Evolutionary conservation across 2,797 vertebrate species (phyloP).

Genomic region (Gephyroberyx darwinii): DNA sequence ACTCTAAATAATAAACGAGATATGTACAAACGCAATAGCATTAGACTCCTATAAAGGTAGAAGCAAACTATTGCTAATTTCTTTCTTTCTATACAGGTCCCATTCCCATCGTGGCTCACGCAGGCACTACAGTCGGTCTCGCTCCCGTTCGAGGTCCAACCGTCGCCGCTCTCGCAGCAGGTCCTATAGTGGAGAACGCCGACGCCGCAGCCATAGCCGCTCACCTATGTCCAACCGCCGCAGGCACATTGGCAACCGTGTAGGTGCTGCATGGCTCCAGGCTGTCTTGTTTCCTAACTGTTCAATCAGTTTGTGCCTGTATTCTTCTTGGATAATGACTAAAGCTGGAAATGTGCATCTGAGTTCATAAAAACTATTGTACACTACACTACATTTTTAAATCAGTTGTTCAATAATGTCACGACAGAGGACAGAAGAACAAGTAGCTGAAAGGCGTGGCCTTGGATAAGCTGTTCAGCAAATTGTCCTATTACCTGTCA

Average conservation of each 20-base stretch:
- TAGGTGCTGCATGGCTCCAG: slow-evolving; percentile 64
- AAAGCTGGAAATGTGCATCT: too few species aligned
- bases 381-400: too few species aligned
- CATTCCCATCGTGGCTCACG: slow-evolving; percentile 92
- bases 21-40: background rate
- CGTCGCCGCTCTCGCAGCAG: slow-evolving; percentile 87
- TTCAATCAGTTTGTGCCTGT: too few species aligned
- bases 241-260: slow-evolving; percentile 93
- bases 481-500: too few species aligned
- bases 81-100: slow-evolving; percentile 78
- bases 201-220: slow-evolving; percentile 89
- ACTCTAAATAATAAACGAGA: background rate
- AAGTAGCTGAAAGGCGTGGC: too few species aligned
- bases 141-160: slow-evolving; percentile 90
- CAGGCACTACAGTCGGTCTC: slow-evolving; percentile 90
- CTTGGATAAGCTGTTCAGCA: too few species aligned
- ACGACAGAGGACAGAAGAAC: too few species aligned
- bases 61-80: slow-evolving; percentile 6
- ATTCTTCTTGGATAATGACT: too few species aligned
- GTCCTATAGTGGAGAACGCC: slow-evolving; percentile 91
- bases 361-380: too few species aligned
- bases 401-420: too few species aligned
- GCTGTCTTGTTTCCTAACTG: too few species aligned
- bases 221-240: slow-evolving; percentile 97
- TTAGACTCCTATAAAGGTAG: background rate